These are phyloP conservation scores for Tiliacea aurago DNA, from an alignment of 2,888 invertebrate species.

Conservation along the genomic window DNA sequence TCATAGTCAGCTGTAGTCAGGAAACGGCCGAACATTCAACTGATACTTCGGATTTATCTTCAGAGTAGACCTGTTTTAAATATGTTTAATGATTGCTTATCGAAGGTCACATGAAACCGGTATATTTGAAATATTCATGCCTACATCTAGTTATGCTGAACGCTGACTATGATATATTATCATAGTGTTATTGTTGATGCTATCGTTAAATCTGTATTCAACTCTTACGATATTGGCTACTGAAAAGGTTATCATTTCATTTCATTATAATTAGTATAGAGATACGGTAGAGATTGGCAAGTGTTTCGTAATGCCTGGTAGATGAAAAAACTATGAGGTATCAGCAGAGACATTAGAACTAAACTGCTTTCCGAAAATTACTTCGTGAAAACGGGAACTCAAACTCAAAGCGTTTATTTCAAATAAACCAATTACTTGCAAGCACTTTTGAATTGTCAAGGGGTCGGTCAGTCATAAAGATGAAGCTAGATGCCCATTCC, in stretches of 20 bases:
- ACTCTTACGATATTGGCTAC: not conserved
- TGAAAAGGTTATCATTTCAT: not conserved
- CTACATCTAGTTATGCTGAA: not conserved
- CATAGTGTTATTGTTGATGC: too few relatives aligned
- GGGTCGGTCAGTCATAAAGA: too few relatives aligned
- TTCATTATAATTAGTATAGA: not conserved
- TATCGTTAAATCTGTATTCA: constrained; percentile 8
- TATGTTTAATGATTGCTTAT: not conserved
- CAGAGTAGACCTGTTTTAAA: too few relatives aligned
- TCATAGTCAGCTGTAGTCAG: too few relatives aligned
- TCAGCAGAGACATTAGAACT: not conserved
- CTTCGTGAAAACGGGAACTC: too few relatives aligned
- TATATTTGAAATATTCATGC: constrained; percentile 7
- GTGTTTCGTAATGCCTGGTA: not conserved
- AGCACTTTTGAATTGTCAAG: too few relatives aligned
- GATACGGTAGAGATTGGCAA: too few relatives aligned
- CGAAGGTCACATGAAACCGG: not conserved
- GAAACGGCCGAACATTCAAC: too few relatives aligned
- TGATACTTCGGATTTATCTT: too few relatives aligned
- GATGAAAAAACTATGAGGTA: not conserved
- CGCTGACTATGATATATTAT: not conserved
- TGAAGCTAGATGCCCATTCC: too few relatives aligned
- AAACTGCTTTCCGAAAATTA: not conserved
- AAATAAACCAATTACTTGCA: too few relatives aligned
- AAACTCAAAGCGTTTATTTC: too few relatives aligned